Conservation (phyloP, 2,797 vertebrate genomes). For the Manis pentadactyla region DNA sequence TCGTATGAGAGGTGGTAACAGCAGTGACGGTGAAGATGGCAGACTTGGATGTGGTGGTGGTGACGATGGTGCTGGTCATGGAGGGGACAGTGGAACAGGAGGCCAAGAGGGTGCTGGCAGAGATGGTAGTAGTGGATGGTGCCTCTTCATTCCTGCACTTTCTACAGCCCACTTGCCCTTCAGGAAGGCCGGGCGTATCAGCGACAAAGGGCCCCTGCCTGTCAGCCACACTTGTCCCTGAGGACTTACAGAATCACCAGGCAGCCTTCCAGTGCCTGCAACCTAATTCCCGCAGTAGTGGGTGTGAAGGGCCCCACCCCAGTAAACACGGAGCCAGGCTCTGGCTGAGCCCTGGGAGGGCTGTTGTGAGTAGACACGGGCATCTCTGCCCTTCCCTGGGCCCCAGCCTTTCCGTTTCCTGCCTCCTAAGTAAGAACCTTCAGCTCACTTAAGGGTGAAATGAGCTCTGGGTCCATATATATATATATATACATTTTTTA, state of each 20-base stretch:
- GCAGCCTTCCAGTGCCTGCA: neutral
- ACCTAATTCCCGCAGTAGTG: neutral
- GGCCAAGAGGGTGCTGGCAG: too few relatives aligned
- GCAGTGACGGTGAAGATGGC: too few relatives aligned
- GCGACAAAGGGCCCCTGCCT: neutral
- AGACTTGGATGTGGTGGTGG: rapidly evolving
- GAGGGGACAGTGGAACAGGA: neutral
- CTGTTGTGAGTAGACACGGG: rapidly evolving
- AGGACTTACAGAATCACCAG: neutral
- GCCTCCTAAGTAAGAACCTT: neutral
- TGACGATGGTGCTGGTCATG: too few relatives aligned
- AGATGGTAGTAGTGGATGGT: too few relatives aligned
- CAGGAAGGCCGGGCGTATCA: neutral
- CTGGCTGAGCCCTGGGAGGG: neutral
- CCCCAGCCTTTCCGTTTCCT: neutral
- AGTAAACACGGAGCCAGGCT: neutral
- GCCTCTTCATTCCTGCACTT: neutral
- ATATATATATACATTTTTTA: too few relatives aligned
- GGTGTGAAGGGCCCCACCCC: neutral
- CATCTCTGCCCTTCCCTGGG: neutral
- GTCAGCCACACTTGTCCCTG: neutral
- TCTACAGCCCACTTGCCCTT: neutral
- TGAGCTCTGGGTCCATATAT: too few relatives aligned
- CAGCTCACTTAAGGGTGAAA: too few relatives aligned
- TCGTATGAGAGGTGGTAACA: rapidly evolving